Evolutionary conservation across 2,888 invertebrate species (phyloP).

Genomic region (Drosophila stalkeri): DNA sequence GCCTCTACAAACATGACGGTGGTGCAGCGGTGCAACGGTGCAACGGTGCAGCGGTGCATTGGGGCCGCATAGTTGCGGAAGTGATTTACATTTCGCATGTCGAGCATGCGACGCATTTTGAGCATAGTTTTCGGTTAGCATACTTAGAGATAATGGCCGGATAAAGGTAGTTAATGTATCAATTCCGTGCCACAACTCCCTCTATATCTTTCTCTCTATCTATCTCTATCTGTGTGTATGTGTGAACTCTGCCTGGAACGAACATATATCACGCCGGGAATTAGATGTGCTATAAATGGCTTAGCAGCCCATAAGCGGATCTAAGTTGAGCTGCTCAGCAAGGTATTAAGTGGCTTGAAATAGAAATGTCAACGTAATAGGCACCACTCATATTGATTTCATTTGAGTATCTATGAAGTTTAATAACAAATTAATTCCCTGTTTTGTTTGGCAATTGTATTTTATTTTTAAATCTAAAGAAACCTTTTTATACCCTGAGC

Average conservation of each 20-base stretch:
- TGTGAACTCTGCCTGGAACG: constrained; percentile 31
- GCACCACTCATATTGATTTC: not conserved
- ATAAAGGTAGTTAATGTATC: constrained; percentile 79
- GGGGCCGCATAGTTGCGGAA: constrained; percentile 69
- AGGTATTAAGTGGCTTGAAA: constrained; percentile 2
- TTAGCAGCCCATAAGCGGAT: constrained; percentile 43
- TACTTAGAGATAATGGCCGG: constrained; percentile 75
- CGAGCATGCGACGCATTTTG: constrained; percentile 70
- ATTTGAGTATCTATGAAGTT: not conserved
- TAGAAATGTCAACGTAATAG: constrained; percentile 1
- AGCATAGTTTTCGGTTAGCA: constrained; percentile 71
- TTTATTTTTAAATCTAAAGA: too few relatives aligned
- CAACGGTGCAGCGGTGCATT: constrained; percentile 32
- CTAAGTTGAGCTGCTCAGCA: constrained; percentile 5
- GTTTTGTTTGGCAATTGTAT: not conserved
- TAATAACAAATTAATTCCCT: not conserved
- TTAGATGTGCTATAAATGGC: constrained; percentile 35
- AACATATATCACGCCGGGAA: constrained; percentile 45
- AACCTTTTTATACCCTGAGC: too few relatives aligned
- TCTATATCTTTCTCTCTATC: not conserved
- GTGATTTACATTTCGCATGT: constrained; percentile 77
- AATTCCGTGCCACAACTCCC: constrained; percentile 47
- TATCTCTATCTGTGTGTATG: constrained; percentile 12
- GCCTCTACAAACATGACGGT: constrained; percentile 11
- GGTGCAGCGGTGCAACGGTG: constrained; percentile 7